phyloP scores from a whole-genome alignment of 2,797 vertebrate genomes.

The Muraenolepis orangiensis region DNA sequence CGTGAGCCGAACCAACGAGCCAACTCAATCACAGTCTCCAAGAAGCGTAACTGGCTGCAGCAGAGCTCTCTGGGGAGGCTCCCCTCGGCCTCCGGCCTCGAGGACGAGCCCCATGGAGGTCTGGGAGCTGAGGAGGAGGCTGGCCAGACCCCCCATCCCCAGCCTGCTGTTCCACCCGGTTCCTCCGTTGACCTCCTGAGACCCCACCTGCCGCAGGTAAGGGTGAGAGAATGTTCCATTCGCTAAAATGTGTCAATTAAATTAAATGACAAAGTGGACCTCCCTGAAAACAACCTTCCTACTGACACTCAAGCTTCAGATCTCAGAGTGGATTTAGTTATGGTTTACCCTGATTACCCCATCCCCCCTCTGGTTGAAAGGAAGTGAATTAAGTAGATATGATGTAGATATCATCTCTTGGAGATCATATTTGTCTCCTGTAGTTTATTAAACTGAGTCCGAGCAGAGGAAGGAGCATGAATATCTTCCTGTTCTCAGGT shows the following conservation, averaged over 20 bases:
- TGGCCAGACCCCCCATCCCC: slow-evolving; percentile 35
- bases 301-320: neutral
- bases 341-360: no score
- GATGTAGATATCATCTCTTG: no score
- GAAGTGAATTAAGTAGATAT: neutral
- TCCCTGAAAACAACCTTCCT: no score
- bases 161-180: slow-evolving; percentile 45
- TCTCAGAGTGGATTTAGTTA: no score
- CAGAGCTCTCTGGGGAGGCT: slow-evolving; percentile 78
- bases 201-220: slow-evolving; percentile 56
- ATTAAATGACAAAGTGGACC: no score
- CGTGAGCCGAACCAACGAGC: slow-evolving; percentile 65
- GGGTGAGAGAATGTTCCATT: no score
- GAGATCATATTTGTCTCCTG: no score
- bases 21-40: slow-evolving; percentile 91
- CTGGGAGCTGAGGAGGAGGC: slow-evolving; percentile 64
- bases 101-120: slow-evolving; percentile 62
- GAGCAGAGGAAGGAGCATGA: no score
- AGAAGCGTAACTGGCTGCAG: slow-evolving; percentile 96
- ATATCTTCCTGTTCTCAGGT: slow-evolving; percentile 31
- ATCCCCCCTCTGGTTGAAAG: neutral
- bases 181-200: slow-evolving; percentile 62
- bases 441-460: no score
- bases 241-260: neutral
- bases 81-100: slow-evolving; percentile 54